Base-by-base conservation (phyloP, 2,797 vertebrate genomes). In the Sebastes goodei region DNA sequence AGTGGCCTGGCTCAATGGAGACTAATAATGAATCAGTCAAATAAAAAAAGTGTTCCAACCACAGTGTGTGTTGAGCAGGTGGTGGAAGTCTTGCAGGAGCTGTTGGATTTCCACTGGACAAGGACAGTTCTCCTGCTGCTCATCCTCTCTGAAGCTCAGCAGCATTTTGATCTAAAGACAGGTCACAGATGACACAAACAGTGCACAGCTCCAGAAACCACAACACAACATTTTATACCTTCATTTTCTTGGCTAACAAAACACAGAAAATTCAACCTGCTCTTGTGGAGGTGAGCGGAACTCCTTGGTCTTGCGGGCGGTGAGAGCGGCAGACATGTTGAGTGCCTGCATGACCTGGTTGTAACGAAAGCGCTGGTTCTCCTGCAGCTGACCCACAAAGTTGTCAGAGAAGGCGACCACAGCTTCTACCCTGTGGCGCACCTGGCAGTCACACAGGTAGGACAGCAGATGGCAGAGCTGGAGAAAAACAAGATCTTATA, bases 281-380 rank as follows among this genome's bases (percentile, higher is more conserved):
- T 99, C 98, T 68, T 98, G 97, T 29, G 97, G 97, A 15, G 97
- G 98, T 1, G 98, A 98, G 38, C 98, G 95, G 80, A 99, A 99
- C 88, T 99, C 98, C 88, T 97, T 99, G 15, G 98, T 99, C 88
- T 97, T 99, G 85, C 97, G 96, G 69, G 98, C 98, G 0, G 98
- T 99, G 60, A 99, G 94, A 0, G 97, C 97, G 2, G 97, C 98
- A 0, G 98, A 99, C 98, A 99, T 99, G 91, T 99, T 97, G 83
- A 99, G 94, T 2, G 98, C 98, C 87, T 97, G 96, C 97, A 99
- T 98, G 29, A 99, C 97, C 86, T 99, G 96, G 6, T 97, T 96
- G 87, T 99, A 99, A 12, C 98, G 96, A 89, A 97, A 97, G n/a
- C 95, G 96, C 0, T 99, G 98, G 91, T 99, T 97, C 25, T 98